phyloP scores from a whole-genome alignment of 2,888 invertebrate genomes.

The Himalopsyche anomala region DNA sequence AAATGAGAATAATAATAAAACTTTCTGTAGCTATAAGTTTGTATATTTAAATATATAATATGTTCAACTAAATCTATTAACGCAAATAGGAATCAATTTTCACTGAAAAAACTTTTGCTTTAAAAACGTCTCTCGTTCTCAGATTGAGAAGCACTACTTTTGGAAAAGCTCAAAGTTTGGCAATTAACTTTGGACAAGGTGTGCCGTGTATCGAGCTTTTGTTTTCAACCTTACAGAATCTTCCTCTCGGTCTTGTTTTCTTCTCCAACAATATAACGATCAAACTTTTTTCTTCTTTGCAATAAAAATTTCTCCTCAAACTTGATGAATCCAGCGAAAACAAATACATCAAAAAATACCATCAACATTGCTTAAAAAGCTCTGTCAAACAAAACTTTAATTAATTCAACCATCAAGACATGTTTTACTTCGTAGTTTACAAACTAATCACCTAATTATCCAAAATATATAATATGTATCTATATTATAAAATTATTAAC shows the following conservation, averaged over 20 bases:
- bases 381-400: not conserved
- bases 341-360: not conserved
- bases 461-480: too few relatives aligned
- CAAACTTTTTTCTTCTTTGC: conserved; percentile 60
- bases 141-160: conserved; percentile 18
- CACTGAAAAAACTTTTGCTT: too few relatives aligned
- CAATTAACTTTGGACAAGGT: conserved; percentile 65
- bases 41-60: too few relatives aligned
- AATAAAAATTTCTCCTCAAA: conserved; percentile 50
- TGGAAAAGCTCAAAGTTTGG: conserved; percentile 61
- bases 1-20: too few relatives aligned
- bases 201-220: conserved; percentile 62
- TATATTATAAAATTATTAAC: too few relatives aligned
- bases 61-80: too few relatives aligned
- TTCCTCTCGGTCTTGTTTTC: conserved; percentile 41
- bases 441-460: too few relatives aligned
- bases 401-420: not conserved
- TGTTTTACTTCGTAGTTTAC: not conserved
- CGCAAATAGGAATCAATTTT: too few relatives aligned
- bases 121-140: not conserved
- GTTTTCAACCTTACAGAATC: conserved; percentile 51
- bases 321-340: conserved; percentile 31
- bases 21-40: too few relatives aligned
- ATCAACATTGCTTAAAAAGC: not conserved
- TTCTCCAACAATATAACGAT: conserved; percentile 59